A percentile compares a stretch with the other conserved stretches of the same genome.
phyloP scores from a whole-genome alignment of 2,888 invertebrate species.

The Caenorhabditis japonica region DNA sequence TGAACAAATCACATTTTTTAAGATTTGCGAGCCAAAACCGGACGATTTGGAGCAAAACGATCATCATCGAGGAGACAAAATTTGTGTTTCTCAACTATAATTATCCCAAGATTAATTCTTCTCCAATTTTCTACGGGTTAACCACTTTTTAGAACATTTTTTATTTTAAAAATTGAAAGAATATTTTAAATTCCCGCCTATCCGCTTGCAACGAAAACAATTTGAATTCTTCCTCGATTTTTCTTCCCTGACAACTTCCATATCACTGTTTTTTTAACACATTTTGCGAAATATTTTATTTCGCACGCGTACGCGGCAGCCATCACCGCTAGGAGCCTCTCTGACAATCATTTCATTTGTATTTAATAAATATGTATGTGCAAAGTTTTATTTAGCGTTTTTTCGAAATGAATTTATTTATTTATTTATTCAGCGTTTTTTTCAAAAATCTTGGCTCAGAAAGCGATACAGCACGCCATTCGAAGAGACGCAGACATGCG shows the following conservation, averaged over 20 bases:
- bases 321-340: slow-evolving; percentile 13
- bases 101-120: neutral
- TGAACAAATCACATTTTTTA: neutral
- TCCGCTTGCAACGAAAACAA: slow-evolving; percentile 14
- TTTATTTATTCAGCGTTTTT: too few relatives aligned
- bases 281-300: slow-evolving; percentile 12
- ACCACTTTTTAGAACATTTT: neutral
- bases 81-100: slow-evolving; percentile 47
- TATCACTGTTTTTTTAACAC: slow-evolving; percentile 22
- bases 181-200: slow-evolving; percentile 4
- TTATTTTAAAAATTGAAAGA: neutral
- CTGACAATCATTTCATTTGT: slow-evolving; percentile 5
- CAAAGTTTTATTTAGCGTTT: too few relatives aligned
- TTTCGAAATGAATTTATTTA: too few relatives aligned
- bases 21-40: slow-evolving; percentile 44
- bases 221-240: slow-evolving; percentile 7
- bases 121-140: neutral
- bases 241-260: slow-evolving; percentile 17
- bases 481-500: slow-evolving; percentile 12
- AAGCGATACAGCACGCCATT: too few relatives aligned
- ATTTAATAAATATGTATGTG: too few relatives aligned
- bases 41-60: slow-evolving; percentile 37
- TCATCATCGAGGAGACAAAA: slow-evolving; percentile 45
- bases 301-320: too few relatives aligned
- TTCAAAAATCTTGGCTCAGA: too few relatives aligned